These are phyloP conservation scores for Campopleginae sp. DNA, from an alignment of 2,888 invertebrate species.

Conservation along the genomic window DNA sequence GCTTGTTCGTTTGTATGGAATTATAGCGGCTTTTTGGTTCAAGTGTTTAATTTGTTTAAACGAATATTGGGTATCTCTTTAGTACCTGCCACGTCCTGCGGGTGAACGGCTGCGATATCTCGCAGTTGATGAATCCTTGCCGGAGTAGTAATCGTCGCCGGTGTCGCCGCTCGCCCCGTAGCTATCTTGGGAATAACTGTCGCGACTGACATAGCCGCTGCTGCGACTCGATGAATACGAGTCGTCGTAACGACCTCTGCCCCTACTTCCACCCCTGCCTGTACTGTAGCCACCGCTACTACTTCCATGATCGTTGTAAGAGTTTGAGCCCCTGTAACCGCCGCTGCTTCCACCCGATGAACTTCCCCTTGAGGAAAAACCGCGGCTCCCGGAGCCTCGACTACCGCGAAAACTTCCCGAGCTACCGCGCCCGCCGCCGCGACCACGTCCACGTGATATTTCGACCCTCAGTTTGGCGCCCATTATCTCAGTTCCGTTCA, in stretches of 20 bases:
- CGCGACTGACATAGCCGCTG: slow-evolving; percentile 82
- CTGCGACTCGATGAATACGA: slow-evolving; percentile 76
- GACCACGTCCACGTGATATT: slow-evolving; percentile 92
- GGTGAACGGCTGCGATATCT: slow-evolving; percentile 86
- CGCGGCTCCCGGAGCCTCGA: slow-evolving; percentile 85
- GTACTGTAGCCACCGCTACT: slow-evolving; percentile 85
- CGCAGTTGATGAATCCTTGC: slow-evolving; percentile 84
- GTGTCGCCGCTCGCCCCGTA: slow-evolving; percentile 79
- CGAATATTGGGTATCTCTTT: slow-evolving; percentile 76
- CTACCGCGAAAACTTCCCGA: slow-evolving; percentile 87
- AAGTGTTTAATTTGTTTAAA: slow-evolving; percentile 67
- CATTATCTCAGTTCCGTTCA: slow-evolving; percentile 95
- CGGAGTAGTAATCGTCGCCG: slow-evolving; percentile 80
- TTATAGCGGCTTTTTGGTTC: slow-evolving; percentile 28
- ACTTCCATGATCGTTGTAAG: slow-evolving; percentile 85
- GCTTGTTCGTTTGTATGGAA: slow-evolving; percentile 22
- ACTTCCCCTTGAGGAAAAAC: slow-evolving; percentile 83
- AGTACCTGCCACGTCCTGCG: slow-evolving; percentile 85
- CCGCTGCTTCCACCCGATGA: slow-evolving; percentile 82
- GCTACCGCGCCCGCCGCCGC: slow-evolving; percentile 88
- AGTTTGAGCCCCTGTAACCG: slow-evolving; percentile 84
- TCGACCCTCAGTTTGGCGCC: slow-evolving; percentile 95
- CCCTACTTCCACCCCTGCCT: slow-evolving; percentile 80
- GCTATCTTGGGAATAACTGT: slow-evolving; percentile 80
- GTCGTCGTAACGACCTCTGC: slow-evolving; percentile 82